Base-by-base conservation (phyloP, 2,888 invertebrate species). In the Cephus pygmeus region DNA sequence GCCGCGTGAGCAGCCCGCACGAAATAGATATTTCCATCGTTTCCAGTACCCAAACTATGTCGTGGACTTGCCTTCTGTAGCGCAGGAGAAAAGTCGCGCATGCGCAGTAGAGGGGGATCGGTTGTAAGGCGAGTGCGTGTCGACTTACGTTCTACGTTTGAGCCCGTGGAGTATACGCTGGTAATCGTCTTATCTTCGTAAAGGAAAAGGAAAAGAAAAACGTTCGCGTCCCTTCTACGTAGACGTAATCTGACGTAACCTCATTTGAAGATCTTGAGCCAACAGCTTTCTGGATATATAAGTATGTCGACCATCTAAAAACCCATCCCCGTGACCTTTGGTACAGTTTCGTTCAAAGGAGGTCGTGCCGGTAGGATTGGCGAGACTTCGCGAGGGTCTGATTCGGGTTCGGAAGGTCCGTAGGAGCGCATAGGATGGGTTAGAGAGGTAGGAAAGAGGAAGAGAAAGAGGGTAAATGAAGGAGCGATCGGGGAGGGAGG, bases 21-120 rank as follows among this genome's bases (percentile, higher is more conserved):
- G 74, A 74, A 74, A 74, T 74, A 74, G 74, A 74, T 74, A 74
- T 74, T 74, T 40, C 74, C 30, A 75, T 36, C 68, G 75, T 23
- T 71, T 71, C 34, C 34, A 56, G 56, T 56, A 23, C 2, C 56
- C 56, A 56, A 56, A 56, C 56, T 56, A 23, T 23, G 9, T 56
- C 23, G 23, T 23, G 23, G 23, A 56, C 56, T 15, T 56, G 56
- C 23, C 56, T 56, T 56, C 56, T 3, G 56, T 56, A 23, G 9
- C 56, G 56, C 56, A 23, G 23, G 2, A 23, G 56, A 56, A 23
- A 23, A 9, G 23, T 23, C 6, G 40, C 40, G 40, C 40, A 56
- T 56, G 40, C 40, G 40, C 40, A 0, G 0, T 1, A 6, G 23
- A 1, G 0, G 15, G 2, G 23, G 23, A 40, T 40, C 40, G 15